Evolutionary conservation across 2,797 vertebrate species (phyloP).

Genomic region (Melanotaenia parkinsoni): DNA sequence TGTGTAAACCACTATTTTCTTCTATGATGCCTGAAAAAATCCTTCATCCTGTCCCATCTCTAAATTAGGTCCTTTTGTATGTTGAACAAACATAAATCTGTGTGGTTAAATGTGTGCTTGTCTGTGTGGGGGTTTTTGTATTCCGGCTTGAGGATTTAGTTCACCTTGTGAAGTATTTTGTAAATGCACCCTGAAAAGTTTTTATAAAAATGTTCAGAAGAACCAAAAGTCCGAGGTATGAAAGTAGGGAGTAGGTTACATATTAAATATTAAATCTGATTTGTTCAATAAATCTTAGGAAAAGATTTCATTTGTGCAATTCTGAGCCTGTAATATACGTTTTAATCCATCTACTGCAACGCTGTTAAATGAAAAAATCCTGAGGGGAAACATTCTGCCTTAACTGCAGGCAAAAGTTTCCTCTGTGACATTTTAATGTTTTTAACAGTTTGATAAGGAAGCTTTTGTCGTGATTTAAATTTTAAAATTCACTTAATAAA

Average conservation of each 20-base stretch:
- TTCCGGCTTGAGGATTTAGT: too few species aligned
- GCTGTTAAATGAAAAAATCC: background rate
- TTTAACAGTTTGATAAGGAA: background rate
- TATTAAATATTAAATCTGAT: background rate
- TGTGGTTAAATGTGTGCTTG: too few species aligned
- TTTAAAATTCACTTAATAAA: background rate
- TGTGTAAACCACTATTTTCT: too few species aligned
- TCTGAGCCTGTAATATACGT: background rate
- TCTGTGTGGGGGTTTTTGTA: too few species aligned
- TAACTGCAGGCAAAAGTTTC: background rate
- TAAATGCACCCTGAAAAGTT: too few species aligned
- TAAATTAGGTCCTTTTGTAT: too few species aligned
- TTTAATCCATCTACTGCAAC: background rate
- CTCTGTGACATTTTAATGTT: background rate
- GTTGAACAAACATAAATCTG: too few species aligned
- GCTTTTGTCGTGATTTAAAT: background rate
- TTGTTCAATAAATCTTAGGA: background rate
- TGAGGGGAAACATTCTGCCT: background rate
- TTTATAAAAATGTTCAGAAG: too few species aligned
- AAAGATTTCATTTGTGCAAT: background rate
- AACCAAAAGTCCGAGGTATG: background rate
- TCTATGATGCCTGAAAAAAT: too few species aligned
- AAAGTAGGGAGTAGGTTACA: background rate
- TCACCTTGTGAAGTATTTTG: too few species aligned
- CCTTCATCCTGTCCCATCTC: too few species aligned